Base-by-base conservation (phyloP, 1,140 invertebrate species). In the Tetramorium simillimum region DNA sequence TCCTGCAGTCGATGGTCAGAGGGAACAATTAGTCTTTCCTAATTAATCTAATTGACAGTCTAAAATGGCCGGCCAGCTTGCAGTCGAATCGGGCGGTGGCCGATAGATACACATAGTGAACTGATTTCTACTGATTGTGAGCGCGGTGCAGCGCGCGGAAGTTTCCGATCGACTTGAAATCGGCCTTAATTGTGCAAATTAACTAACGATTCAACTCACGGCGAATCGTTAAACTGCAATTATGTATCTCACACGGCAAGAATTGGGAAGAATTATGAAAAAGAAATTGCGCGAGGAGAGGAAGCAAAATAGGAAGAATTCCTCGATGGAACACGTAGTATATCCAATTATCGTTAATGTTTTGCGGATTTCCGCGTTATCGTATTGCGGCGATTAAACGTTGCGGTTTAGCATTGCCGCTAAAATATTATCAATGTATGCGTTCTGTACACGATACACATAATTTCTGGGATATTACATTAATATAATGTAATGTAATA, bases 21-120 rank as follows among this genome's bases (percentile, higher is more conserved):
- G 63, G 67, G 69, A 85, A 88, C 87, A 89, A 89, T 89, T 88
- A 85, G 62, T 62, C 86, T 75, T 78, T 88, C 65, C 81, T 87
- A 89, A 89, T 89, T 89, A 88, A 88, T 85, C 80, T 89, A 89
- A 88, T 89, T 89, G 88, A 76, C 70, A 40, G 58, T 72, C 69
- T 58, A 78, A 40, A 51, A 58, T 84, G 78, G 78, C 63, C 33
- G 65, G n/a, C 33, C 58, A 58, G 75, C 21, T 28, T 18, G 49
- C 28, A 72, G 86, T 85, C 43, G 81, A 85, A 65, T 88, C 69
- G 63, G 24, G 3, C 53, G 21, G 58, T 37, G 43, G 33, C 77
- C 12, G 37, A 24, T 58, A 46, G 12, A 14, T 67, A 33, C 21
- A 33, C 21, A 24, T 18, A 18, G 53, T 18, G 24, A 21, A 60